Conservation (phyloP, 2,888 invertebrate genomes). For the Lasiommata megera region DNA sequence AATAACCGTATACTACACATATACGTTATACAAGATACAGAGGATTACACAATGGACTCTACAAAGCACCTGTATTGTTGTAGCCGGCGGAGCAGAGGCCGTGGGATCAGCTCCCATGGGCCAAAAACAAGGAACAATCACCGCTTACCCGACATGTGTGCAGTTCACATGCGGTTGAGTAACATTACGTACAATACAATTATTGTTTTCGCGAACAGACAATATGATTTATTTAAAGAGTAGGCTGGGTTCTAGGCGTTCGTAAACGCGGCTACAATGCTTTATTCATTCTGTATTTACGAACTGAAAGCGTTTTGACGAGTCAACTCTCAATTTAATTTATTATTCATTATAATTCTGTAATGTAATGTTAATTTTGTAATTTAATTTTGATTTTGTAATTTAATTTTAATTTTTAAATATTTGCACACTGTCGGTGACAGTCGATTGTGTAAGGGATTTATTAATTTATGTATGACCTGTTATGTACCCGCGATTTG, state of each 20-base stretch:
- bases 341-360: too few relatives aligned
- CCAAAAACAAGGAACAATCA: slow-evolving; percentile 35
- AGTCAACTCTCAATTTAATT: too few relatives aligned
- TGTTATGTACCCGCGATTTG: too few relatives aligned
- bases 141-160: slow-evolving; percentile 33
- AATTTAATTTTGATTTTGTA: too few relatives aligned
- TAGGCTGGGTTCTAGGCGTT: not conserved
- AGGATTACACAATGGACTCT: slow-evolving; percentile 40
- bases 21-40: slow-evolving; percentile 17
- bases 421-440: too few relatives aligned
- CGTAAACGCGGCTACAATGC: too few relatives aligned
- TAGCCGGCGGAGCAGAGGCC: slow-evolving; percentile 45
- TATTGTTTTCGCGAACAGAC: slow-evolving; percentile 7
- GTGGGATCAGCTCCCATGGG: slow-evolving; percentile 55
- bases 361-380: too few relatives aligned
- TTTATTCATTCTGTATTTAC: too few relatives aligned
- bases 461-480: too few relatives aligned
- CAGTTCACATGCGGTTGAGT: slow-evolving; percentile 41
- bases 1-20: not conserved
- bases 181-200: slow-evolving; percentile 32
- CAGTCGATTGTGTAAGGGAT: too few relatives aligned
- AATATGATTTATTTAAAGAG: not conserved
- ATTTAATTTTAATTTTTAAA: too few relatives aligned
- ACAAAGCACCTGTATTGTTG: slow-evolving; percentile 36
- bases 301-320: too few relatives aligned